These are phyloP conservation scores for Spialia ferax DNA, from an alignment of 2,888 invertebrate genomes.

Conservation along the genomic window DNA sequence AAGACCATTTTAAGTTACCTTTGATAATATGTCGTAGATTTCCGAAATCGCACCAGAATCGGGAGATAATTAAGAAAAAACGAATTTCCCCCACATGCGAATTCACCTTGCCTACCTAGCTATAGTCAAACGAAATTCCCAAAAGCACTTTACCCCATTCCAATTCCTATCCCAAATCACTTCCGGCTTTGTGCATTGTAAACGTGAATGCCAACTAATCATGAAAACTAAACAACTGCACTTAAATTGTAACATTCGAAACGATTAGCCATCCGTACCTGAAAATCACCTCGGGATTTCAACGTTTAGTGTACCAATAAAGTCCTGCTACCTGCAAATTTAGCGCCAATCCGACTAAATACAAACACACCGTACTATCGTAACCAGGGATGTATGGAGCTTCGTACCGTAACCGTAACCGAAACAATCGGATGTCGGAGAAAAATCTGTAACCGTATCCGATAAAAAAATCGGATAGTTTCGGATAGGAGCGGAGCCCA, in stretches of 20 bases:
- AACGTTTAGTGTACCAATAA: constrained; percentile 55
- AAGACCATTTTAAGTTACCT: no score
- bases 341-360: constrained; percentile 47
- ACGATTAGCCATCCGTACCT: constrained; percentile 57
- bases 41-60: no score
- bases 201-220: constrained; percentile 33
- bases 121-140: constrained; percentile 7
- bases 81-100: no score
- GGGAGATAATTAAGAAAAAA: no score
- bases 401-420: no score
- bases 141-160: constrained; percentile 11
- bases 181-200: constrained; percentile 28
- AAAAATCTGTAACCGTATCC: no score
- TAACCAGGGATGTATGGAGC: no score
- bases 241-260: constrained; percentile 50
- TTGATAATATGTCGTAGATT: no score
- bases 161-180: constrained; percentile 24
- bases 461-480: no score
- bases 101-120: no score
- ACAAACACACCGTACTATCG: constrained; percentile 41
- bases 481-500: no score
- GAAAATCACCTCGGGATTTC: constrained; percentile 56
- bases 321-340: constrained; percentile 46
- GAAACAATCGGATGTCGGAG: no score
- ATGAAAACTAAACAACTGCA: constrained; percentile 41